phyloP scores from a whole-genome alignment of 2,888 invertebrate species.

The Erebia ligea region DNA sequence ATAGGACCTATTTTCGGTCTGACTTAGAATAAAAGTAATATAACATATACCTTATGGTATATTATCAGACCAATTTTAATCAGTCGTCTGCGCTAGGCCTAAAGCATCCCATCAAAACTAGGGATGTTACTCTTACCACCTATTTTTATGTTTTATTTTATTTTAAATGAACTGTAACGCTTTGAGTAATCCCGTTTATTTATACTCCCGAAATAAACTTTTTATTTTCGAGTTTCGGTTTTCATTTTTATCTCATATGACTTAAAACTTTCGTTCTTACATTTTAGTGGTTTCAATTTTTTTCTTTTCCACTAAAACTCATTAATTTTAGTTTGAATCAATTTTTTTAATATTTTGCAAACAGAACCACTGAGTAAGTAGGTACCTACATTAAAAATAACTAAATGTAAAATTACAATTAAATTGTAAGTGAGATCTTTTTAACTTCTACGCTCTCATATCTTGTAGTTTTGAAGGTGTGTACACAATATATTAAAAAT shows the following conservation, averaged over 20 bases:
- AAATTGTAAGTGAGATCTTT: conserved; percentile 12
- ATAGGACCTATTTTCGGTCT: neutral
- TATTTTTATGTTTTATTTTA: conserved; percentile 36
- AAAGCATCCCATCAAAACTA: neutral
- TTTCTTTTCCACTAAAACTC: too few species aligned
- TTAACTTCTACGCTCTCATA: conserved; percentile 9
- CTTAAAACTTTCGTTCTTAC: neutral
- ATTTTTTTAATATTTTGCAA: conserved; percentile 22
- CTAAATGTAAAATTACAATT: conserved; percentile 7
- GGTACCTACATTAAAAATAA: neutral
- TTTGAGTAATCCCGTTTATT: conserved; percentile 63
- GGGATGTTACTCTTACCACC: conserved; percentile 19
- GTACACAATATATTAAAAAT: conserved; percentile 8
- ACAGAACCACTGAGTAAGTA: neutral
- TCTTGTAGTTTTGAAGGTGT: conserved; percentile 23
- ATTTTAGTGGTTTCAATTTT: too few species aligned
- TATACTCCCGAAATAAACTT: conserved; percentile 71
- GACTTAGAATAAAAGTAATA: neutral
- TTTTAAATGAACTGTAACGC: conserved; percentile 52
- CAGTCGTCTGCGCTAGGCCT: neutral
- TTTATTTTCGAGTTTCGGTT: conserved; percentile 64
- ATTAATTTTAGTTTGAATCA: too few species aligned
- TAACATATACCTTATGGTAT: neutral
- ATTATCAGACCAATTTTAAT: neutral
- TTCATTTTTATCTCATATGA: conserved; percentile 45